phyloP scores from a whole-genome alignment of 92 coral and sea anemone genomes.

The Micromussa lordhowensis region DNA sequence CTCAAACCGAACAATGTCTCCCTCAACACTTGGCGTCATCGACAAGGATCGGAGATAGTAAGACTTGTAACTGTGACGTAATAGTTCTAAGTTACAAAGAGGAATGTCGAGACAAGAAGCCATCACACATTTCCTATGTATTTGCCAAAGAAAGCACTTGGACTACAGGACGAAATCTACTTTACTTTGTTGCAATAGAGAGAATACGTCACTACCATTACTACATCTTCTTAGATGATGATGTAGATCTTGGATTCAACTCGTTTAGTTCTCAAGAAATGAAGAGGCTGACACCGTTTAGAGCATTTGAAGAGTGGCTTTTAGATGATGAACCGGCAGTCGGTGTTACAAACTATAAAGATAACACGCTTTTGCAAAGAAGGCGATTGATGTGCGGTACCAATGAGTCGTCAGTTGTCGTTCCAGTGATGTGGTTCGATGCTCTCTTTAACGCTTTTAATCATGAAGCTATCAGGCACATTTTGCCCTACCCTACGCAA shows the following conservation, averaged over 20 bases:
- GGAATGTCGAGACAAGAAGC: slow-evolving; percentile 18
- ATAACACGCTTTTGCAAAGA: not conserved
- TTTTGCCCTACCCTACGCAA: too few species aligned
- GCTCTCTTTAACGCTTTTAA: too few species aligned
- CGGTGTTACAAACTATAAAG: not conserved
- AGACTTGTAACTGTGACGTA: slow-evolving; percentile 46
- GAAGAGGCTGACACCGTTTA: slow-evolving; percentile 33
- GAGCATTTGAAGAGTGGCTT: slow-evolving; percentile 60
- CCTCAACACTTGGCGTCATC: slow-evolving; percentile 24
- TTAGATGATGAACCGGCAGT: slow-evolving; percentile 67
- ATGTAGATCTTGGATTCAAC: slow-evolving; percentile 10
- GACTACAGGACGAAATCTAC: slow-evolving; percentile 43
- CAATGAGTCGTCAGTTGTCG: too few species aligned
- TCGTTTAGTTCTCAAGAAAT: slow-evolving; percentile 15
- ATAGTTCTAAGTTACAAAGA: slow-evolving; percentile 62
- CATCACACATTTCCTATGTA: slow-evolving; percentile 37
- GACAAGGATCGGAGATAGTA: slow-evolving; percentile 23
- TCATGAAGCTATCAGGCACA: too few species aligned
- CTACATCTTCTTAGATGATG: slow-evolving; percentile 53
- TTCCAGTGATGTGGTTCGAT: too few species aligned
- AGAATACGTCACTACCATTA: slow-evolving; percentile 33
- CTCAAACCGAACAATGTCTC: slow-evolving; percentile 64
- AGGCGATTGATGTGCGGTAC: slow-evolving; percentile 39
- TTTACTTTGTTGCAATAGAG: slow-evolving; percentile 24
- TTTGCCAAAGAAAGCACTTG: slow-evolving; percentile 36